A percentile compares a stretch with the other conserved stretches of the same genome.
phyloP scores from a whole-genome alignment of 2,888 invertebrate species.

The Limenitis camilla region DNA sequence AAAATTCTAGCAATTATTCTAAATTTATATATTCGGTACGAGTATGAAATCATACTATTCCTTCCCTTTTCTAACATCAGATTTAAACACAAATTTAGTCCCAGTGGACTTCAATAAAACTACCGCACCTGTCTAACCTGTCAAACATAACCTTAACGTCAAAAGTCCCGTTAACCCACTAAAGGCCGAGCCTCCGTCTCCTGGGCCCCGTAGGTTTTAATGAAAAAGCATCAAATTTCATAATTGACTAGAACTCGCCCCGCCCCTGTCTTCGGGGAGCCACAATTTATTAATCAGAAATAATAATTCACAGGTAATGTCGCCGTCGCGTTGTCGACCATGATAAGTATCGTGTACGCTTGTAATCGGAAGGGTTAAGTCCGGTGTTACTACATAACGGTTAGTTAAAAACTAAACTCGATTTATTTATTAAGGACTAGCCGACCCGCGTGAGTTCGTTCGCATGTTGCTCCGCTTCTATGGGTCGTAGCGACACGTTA shows the following conservation, averaged over 20 bases:
- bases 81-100: no score
- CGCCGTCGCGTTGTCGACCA: constrained; percentile 37
- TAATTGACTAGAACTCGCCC: constrained; percentile 62
- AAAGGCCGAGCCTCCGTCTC: constrained; percentile 39
- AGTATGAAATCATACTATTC: no score
- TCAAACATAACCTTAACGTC: constrained; percentile 28
- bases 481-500: no score
- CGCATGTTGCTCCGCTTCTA: no score
- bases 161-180: constrained; percentile 46
- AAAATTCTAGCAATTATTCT: no score
- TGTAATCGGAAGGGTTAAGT: constrained; percentile 49
- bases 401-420: not conserved
- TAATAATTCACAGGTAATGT: constrained; percentile 73
- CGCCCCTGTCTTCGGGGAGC: constrained; percentile 48
- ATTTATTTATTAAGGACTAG: not conserved
- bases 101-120: not conserved
- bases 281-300: constrained; percentile 74
- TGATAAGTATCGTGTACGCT: constrained; percentile 43
- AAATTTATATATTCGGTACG: no score
- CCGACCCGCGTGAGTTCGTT: no score
- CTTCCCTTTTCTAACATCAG: not conserved
- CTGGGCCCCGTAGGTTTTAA: constrained; percentile 56
- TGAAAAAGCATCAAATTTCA: constrained; percentile 70
- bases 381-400: constrained; percentile 21
- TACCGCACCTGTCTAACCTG: constrained; percentile 20